Evolutionary conservation across 2,888 invertebrate genomes (phyloP).

Genomic region (Eumerus sabulonum): DNA sequence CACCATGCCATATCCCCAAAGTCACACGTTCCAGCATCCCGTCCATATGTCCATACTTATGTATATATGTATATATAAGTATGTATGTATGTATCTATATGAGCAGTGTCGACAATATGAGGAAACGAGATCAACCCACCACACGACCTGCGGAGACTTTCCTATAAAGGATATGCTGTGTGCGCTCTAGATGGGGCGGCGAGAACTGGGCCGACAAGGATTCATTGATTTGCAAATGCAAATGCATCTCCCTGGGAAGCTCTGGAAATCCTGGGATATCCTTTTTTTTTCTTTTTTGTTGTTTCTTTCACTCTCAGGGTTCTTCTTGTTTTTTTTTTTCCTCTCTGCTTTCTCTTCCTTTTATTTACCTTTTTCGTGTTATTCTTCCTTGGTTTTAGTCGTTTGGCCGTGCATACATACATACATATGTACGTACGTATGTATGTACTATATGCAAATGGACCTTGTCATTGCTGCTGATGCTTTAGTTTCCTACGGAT

Average conservation of each 20-base stretch:
- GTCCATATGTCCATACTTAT: background rate
- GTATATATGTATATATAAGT: too few species aligned
- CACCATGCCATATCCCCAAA: slow-evolving; percentile 46
- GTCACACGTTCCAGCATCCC: slow-evolving; percentile 49
- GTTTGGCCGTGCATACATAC: slow-evolving; percentile 52
- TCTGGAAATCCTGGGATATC: slow-evolving; percentile 56
- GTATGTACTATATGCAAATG: too few species aligned
- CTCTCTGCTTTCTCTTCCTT: slow-evolving; percentile 1
- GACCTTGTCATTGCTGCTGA: slow-evolving; percentile 63
- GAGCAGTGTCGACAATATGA: slow-evolving; percentile 12
- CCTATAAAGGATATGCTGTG: slow-evolving; percentile 2
- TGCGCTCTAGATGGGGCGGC: slow-evolving; percentile 13
- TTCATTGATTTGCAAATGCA: slow-evolving; percentile 49
- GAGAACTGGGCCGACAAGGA: slow-evolving; percentile 63
- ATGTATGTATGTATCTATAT: too few species aligned
- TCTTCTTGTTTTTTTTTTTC: background rate
- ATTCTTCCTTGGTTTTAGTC: slow-evolving; percentile 8
- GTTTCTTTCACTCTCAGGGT: background rate
- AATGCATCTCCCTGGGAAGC: slow-evolving; percentile 61
- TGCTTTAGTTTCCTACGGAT: background rate
- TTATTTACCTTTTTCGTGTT: too few species aligned
- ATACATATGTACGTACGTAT: too few species aligned
- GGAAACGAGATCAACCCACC: slow-evolving; percentile 65
- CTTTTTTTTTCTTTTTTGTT: slow-evolving; percentile 12
- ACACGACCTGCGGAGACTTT: slow-evolving; percentile 56